phyloP scores from a whole-genome alignment of 1,140 invertebrate genomes.

The Teleopsis dalmanni region DNA sequence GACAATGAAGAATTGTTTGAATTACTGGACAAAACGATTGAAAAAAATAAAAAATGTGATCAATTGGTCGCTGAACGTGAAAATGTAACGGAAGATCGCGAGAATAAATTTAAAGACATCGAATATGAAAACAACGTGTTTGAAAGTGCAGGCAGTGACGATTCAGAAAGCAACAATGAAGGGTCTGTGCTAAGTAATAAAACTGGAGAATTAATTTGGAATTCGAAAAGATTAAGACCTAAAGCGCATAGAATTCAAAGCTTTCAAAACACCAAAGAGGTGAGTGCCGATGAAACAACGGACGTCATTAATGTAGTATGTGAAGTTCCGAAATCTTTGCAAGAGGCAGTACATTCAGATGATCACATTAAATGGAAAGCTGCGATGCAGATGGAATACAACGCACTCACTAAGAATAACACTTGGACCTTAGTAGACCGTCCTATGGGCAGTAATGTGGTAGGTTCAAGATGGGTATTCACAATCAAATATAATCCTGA shows the following conservation, averaged over 20 bases:
- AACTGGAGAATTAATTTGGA: background rate
- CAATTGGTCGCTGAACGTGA: no score
- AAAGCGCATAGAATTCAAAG: background rate
- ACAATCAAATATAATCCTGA: conserved; percentile 13
- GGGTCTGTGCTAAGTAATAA: background rate
- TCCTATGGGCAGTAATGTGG: conserved; percentile 12
- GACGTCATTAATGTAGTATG: background rate
- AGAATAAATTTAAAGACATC: background rate
- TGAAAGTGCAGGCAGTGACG: background rate
- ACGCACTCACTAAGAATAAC: conserved; percentile 12
- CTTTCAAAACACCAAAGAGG: background rate
- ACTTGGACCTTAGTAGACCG: conserved; percentile 18
- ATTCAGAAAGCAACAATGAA: background rate
- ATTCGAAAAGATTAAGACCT: background rate
- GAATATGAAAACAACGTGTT: background rate
- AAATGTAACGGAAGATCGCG: background rate
- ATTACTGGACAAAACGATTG: background rate
- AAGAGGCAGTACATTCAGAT: background rate
- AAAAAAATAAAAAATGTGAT: background rate
- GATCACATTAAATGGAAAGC: conserved; percentile 12
- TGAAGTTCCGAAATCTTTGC: conserved; percentile 10
- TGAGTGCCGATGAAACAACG: background rate
- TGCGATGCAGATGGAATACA: conserved; percentile 20
- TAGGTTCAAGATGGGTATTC: conserved; percentile 22
- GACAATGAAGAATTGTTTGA: background rate